Base-by-base conservation (phyloP, 2,113 vertebrate species). In the Gopherus evgoodei region DNA sequence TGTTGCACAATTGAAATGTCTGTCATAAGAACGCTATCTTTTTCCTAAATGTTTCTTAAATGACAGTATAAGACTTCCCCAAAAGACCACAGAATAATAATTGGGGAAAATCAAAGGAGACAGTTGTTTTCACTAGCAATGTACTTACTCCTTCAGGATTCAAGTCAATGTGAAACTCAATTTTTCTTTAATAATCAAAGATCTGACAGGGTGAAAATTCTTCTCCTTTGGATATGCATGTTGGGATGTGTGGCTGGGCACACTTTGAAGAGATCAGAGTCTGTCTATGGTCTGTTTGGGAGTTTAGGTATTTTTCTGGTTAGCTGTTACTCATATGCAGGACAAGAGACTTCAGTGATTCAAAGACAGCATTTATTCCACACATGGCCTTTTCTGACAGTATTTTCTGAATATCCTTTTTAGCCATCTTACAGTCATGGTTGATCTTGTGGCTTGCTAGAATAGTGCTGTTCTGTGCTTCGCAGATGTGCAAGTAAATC, bases 231-330 rank as follows among this genome's bases (percentile, higher is more conserved):
- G 29, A 50, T 79, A 49, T 42, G 95, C 50, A 94, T 90, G 93
- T 90, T 52, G 4, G 47, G 76, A 90, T 91, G 93, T 76, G 86
- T 80, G 49, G n/a, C n/a, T 90, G 89, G 59, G 87, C 0, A 1
- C 81, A 93, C 31, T 52, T 84, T 96, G 96, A 96, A 97, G 95
- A 96, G 95, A 38, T 21, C 62, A 75, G 10, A 42, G 9, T 42
- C 35, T 88, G 95, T 79, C 92, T 96, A 91, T 94, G 91, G 91
- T 97, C 92, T 96, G 21, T 42, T 92, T 85, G 89, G 50, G 53
- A 24, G 75, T 81, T 91, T 94, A 35, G 90, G 54, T 89, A 86
- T 96, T 96, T 94, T 87, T 59, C 90, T 93, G 75, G 90, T 52
- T 79, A 85, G n/a, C 31, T 92, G 92, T 95, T 78, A 75, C 27